A percentile compares a stretch with the other conserved stretches of the same genome.
Conservation (phyloP, 1,140 invertebrate species). For the Bombus sylvicola region DNA sequence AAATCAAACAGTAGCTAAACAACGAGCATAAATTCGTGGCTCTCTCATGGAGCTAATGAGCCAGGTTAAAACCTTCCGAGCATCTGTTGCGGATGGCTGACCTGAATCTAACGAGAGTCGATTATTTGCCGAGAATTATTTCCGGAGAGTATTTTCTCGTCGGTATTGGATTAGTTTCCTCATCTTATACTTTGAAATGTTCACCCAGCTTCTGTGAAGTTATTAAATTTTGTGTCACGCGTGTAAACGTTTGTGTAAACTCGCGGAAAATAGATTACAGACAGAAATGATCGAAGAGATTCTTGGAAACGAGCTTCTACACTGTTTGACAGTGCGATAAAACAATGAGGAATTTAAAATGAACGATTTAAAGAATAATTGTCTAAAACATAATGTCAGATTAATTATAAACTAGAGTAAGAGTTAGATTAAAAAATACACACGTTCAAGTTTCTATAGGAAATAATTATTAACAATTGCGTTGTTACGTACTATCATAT, state of each 20-base stretch:
- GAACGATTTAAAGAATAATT: too few relatives aligned
- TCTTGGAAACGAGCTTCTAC: background rate
- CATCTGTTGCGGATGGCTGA: constrained; percentile 58
- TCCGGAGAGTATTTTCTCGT: background rate
- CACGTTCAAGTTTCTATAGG: background rate
- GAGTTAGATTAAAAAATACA: too few relatives aligned
- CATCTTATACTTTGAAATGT: background rate
- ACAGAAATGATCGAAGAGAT: background rate
- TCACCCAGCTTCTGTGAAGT: background rate
- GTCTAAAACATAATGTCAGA: too few relatives aligned
- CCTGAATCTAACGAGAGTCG: constrained; percentile 53
- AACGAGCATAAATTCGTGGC: background rate
- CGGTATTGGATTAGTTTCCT: background rate
- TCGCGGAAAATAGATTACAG: background rate
- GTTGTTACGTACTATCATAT: background rate
- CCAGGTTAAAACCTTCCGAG: constrained; percentile 26
- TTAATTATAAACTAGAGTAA: too few relatives aligned
- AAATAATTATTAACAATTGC: background rate
- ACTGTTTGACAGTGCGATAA: fast-evolving
- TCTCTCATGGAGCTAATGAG: constrained; percentile 42
- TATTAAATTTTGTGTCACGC: background rate
- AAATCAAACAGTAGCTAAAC: constrained; percentile 1
- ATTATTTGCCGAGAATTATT: constrained; percentile 37
- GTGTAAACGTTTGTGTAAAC: background rate
- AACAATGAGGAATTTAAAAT: too few relatives aligned